phyloP scores from a whole-genome alignment of 2,888 invertebrate genomes.

The Tipula confusa region DNA sequence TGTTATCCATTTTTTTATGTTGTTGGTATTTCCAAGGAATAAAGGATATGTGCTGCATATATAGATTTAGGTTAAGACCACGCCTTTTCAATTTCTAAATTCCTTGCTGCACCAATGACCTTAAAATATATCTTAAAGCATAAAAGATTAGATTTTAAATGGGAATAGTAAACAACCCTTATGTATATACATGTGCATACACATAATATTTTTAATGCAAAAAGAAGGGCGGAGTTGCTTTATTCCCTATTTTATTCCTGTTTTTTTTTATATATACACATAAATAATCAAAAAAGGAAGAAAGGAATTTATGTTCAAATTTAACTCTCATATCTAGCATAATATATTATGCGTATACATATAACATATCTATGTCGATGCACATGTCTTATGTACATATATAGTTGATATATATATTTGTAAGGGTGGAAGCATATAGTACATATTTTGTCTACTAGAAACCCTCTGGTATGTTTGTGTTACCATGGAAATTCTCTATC shows the following conservation, averaged over 20 bases:
- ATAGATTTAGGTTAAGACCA: neutral
- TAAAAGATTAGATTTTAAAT: neutral
- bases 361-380: neutral
- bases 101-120: conserved; percentile 14
- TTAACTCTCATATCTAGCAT: neutral
- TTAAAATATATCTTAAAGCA: neutral
- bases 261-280: neutral
- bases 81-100: neutral
- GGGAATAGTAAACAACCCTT: neutral
- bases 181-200: neutral
- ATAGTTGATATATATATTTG: neutral
- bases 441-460: neutral
- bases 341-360: neutral
- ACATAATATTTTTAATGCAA: neutral
- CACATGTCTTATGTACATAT: neutral
- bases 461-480: neutral
- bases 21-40: neutral
- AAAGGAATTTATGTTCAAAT: neutral
- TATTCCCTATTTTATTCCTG: neutral
- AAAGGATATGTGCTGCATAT: neutral
- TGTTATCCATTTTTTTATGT: neutral
- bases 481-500: neutral
- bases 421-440: conserved; percentile 4
- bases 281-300: neutral
- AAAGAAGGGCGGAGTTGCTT: neutral